Evolutionary conservation across 1,140 invertebrate species (phyloP), one percentile per base, ranked within the genome.

Genomic region (Cotesia vestalis): DNA sequence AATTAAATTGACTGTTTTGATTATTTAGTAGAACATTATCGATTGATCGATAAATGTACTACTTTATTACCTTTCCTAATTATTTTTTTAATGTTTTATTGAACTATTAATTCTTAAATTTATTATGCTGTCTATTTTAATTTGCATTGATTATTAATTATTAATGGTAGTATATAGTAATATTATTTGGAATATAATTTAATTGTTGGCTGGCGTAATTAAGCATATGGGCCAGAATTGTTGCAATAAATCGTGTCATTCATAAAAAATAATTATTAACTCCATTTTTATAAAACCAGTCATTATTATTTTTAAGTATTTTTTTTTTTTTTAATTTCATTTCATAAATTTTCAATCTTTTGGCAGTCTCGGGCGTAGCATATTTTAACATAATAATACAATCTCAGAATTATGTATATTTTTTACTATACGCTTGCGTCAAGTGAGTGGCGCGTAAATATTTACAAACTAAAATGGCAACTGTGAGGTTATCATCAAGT

Each of bases 31-130:
- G 66, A 53, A 35, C 52, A 55, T 67, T 35, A 35, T 67, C 51
- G 66, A 67, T n/a, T 11, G 27, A 55, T 67, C 66, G 66, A 67
- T 67, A 52, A 27, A 55, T 59, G 51, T 53, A 64, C 62, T 64
- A 14, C 62, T 64, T n/a, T n/a, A n/a, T 40, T 36, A n/a, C 38
- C 27, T n/a, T 61, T 61, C 12, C 34, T 20, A 11, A 36, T 11
- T 61, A 34, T 34, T 12, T 59, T 12, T 59, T 59, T 27, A 59
- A 17, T 6, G n/a, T 59, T n/a, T 59, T n/a, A 59, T 17, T 1
- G 27, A 34, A 27, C 34, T 61, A 61, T 20, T 14, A 20, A 17
- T 4, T 14, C 5, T 14, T 14, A 8, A 55, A 20, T 14, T 11
- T 6, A 57, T n/a, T 27, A 27, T 27, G 27, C 27, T 27, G 27